Evolutionary conservation across 2,888 invertebrate genomes (phyloP), one percentile per base, ranked within the genome.

Genomic region (Mayetiola destructor): DNA sequence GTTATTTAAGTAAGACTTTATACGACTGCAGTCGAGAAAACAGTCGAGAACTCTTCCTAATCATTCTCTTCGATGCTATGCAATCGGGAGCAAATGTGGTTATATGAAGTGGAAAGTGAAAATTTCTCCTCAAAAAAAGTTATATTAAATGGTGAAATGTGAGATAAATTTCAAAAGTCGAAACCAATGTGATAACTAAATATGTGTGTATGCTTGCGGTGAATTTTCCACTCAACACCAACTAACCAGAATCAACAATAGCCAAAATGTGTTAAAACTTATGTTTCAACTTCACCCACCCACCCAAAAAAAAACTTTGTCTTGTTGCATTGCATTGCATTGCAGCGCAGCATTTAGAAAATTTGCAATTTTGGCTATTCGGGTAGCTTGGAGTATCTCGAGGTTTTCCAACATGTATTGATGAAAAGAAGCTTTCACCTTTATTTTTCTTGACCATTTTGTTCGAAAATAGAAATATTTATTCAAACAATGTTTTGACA

Each of bases 171-270:
- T 21, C 42, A 23, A 42, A 42, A 42, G 42, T 42, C 42, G 42
- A 42, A 42, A 42, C 42, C 42, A n/a, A 42, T 23, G 42, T 42
- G 42, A 42, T 42, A 42, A 42, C 42, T 42, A 42, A 42, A 42
- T 42, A n/a, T n/a, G n/a, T n/a, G 42, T 42, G 42, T 42, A 42
- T 23, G 42, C 42, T 42, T 42, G 42, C 23, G 42, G 42, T 42
- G 21, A 23, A 42, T 42, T 42, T 42, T 42, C 42, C 21, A 42
- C 21, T 42, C 42, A 42, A 42, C 42, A 42, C 42, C 42, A 42
- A 21, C 42, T 42, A 42, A 42, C 42, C 42, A 42, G 42, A 6
- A 42, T 42, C 42, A 21, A 23, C 42, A 42, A 42, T 21, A 42
- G 12, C 12, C 39, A 42, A 23, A 42, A 23, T 42, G 42, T 42